Evolutionary conservation across 2,113 vertebrate genomes (phyloP).

Genomic region (Limnothrissa miodon): DNA sequence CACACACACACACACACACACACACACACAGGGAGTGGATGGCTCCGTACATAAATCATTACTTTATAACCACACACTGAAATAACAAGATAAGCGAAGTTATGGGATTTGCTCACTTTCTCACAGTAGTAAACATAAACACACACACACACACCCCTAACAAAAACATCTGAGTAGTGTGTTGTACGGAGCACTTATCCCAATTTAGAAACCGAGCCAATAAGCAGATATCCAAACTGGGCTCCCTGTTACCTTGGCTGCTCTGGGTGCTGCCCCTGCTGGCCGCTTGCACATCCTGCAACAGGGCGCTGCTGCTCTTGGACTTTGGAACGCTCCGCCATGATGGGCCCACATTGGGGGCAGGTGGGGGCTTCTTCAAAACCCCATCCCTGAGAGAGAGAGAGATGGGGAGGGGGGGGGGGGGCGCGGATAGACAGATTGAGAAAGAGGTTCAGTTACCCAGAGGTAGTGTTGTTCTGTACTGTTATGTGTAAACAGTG

Average conservation of each 20-base stretch:
- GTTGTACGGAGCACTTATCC: not conserved
- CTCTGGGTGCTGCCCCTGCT: conserved; percentile 61
- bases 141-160: conserved; percentile 14
- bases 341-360: conserved; percentile 72
- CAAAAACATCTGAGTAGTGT: not conserved
- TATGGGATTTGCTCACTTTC: not conserved
- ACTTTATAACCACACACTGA: not conserved
- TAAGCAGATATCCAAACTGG: not conserved
- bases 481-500: not conserved
- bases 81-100: not conserved
- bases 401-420: not conserved
- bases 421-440: conserved; percentile 10
- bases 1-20: not conserved
- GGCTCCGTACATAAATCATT: not conserved
- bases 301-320: conserved; percentile 84
- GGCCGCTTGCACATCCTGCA: conserved; percentile 64
- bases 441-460: not conserved
- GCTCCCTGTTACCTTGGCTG: conserved; percentile 49
- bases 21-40: not conserved
- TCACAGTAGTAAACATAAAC: not conserved
- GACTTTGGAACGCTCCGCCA: conserved; percentile 85
- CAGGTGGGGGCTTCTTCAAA: conserved; percentile 60
- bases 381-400: conserved; percentile 69
- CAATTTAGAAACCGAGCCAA: not conserved
- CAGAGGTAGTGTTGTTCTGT: not conserved